phyloP scores from a whole-genome alignment of 2,113 vertebrate species.

The Tympanuchus pallidicinctus region DNA sequence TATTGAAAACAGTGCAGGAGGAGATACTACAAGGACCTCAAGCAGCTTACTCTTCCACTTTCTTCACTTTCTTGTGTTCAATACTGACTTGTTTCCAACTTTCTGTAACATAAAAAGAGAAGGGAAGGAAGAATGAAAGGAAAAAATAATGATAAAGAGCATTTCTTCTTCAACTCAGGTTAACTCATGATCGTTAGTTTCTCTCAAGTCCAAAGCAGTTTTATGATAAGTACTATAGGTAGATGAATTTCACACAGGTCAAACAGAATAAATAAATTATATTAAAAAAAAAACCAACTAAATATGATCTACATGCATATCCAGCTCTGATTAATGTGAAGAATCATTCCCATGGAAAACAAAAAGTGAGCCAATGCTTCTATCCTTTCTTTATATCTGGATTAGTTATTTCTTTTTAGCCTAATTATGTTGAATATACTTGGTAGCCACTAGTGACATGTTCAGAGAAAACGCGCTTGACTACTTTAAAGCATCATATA shows the following conservation, averaged over 20 bases:
- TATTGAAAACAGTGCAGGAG: neutral
- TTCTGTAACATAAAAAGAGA: conserved; percentile 44
- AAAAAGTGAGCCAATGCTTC: neutral
- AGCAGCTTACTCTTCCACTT: conserved; percentile 35
- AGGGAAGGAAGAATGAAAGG: neutral
- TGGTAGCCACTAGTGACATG: neutral
- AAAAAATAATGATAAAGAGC: neutral
- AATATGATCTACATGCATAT: neutral
- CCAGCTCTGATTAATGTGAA: neutral
- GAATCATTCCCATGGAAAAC: conserved; percentile 9
- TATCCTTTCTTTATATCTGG: neutral
- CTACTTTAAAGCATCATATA: neutral
- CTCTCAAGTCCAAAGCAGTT: neutral
- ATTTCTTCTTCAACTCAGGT: neutral
- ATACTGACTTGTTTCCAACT: neutral
- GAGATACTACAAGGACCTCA: neutral
- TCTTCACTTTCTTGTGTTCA: conserved; percentile 58
- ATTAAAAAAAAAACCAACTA: neutral
- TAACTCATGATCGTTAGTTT: neutral
- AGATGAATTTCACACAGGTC: neutral
- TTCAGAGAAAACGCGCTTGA: neutral
- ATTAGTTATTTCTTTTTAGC: neutral
- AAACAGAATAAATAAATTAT: neutral
- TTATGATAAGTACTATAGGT: neutral
- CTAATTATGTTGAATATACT: neutral